Evolutionary conservation across 2,113 vertebrate species (phyloP).

Genomic region (Meleagris gallopavo): DNA sequence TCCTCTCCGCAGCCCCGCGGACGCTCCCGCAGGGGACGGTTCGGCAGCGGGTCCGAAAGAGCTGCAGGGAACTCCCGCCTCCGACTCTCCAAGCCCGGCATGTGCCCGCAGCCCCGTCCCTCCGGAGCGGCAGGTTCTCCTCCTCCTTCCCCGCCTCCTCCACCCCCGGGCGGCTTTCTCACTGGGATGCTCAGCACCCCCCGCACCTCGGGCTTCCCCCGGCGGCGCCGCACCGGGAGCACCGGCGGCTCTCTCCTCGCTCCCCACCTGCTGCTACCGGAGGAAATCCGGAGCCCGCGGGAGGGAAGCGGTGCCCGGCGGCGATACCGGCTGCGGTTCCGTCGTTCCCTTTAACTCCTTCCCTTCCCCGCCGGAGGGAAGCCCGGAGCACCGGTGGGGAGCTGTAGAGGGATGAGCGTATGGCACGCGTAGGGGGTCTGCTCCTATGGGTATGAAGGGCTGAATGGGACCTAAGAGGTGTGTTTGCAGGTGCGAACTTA

Average conservation of each 20-base stretch:
- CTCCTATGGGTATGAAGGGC: not conserved
- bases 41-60: not conserved
- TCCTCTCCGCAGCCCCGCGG: not conserved
- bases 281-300: not conserved
- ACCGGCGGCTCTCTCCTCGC: not conserved
- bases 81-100: conserved; percentile 27
- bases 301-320: conserved; percentile 5
- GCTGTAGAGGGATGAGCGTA: not conserved
- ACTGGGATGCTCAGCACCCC: not conserved
- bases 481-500: fast-evolving
- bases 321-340: conserved; percentile 3
- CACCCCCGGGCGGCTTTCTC: not conserved
- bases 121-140: conserved; percentile 24
- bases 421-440: not conserved
- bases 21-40: not conserved
- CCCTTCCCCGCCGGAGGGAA: not conserved
- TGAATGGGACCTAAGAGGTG: fast-evolving
- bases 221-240: not conserved
- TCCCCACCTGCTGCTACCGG: not conserved
- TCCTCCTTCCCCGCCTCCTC: conserved; percentile 63
- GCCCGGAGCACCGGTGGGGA: not conserved
- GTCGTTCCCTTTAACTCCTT: not conserved
- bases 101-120: conserved; percentile 31
- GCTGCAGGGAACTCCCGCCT: not conserved
- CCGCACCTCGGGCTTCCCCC: not conserved